Percentiles rank a stretch among this genome's conserved stretches.
These are phyloP conservation scores for Augochlorella aurata DNA, from an alignment of 2,888 invertebrate genomes.

Conservation along the genomic window DNA sequence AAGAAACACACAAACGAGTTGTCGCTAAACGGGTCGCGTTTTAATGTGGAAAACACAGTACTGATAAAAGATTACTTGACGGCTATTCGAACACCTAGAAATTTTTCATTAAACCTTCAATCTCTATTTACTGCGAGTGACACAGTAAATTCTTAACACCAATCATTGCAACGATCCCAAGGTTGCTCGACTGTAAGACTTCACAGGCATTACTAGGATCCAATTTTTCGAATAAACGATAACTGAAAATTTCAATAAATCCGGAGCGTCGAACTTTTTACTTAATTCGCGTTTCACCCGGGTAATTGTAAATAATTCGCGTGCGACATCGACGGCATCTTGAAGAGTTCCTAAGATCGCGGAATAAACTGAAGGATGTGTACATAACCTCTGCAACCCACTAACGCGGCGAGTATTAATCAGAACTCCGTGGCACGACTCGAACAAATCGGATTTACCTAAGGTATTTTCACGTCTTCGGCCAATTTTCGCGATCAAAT, in stretches of 20 bases:
- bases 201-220: constrained; percentile 10
- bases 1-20: background rate
- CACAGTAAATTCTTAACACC: constrained; percentile 1
- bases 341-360: constrained; percentile 12
- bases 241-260: constrained; percentile 18
- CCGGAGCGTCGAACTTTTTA: background rate
- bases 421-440: background rate
- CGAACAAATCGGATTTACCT: constrained; percentile 60
- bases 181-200: constrained; percentile 39
- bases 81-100: background rate
- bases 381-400: constrained; percentile 59
- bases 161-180: constrained; percentile 36
- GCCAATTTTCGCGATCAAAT: constrained; percentile 57
- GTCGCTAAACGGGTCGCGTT: background rate
- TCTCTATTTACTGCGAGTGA: background rate
- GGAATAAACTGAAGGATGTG: constrained; percentile 32
- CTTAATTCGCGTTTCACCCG: background rate
- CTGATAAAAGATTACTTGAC: background rate
- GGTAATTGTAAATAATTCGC: background rate
- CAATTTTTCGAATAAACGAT: constrained; percentile 8
- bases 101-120: background rate
- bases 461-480: constrained; percentile 56
- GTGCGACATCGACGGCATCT: constrained; percentile 6
- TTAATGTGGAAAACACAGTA: background rate
- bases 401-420: background rate